phyloP scores from a whole-genome alignment of 2,888 invertebrate species.

The Myopa testacea region DNA sequence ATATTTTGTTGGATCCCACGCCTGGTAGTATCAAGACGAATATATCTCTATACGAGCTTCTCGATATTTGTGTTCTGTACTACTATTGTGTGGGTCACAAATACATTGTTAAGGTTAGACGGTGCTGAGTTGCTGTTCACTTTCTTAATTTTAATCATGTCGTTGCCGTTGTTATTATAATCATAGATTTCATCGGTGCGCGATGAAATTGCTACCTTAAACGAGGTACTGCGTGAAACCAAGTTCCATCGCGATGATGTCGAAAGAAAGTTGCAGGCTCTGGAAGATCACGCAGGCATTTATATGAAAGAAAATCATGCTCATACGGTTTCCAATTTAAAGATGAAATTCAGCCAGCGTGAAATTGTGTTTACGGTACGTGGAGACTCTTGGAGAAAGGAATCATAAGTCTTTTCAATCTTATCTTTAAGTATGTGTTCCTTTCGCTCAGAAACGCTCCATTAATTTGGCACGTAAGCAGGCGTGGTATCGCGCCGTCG shows the following conservation, averaged over 20 bases:
- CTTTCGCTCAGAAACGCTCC: constrained; percentile 65
- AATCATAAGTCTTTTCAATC: background rate
- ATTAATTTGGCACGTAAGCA: constrained; percentile 74
- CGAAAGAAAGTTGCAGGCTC: constrained; percentile 58
- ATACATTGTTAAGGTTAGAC: constrained; percentile 63
- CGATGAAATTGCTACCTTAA: constrained; percentile 66
- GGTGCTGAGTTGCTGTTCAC: background rate
- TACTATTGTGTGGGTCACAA: constrained; percentile 68
- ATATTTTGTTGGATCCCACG: constrained; percentile 47
- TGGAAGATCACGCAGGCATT: constrained; percentile 59
- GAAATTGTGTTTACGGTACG: constrained; percentile 66
- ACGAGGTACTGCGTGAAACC: constrained; percentile 65
- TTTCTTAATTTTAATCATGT: background rate
- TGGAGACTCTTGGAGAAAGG: background rate
- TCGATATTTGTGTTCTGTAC: constrained; percentile 64
- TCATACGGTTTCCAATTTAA: constrained; percentile 62
- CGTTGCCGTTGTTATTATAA: background rate
- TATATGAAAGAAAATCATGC: constrained; percentile 61
- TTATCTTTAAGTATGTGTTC: background rate
- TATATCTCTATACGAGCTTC: constrained; percentile 61
- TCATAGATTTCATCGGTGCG: constrained; percentile 62
- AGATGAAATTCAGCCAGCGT: constrained; percentile 63
- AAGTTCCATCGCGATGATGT: constrained; percentile 64
- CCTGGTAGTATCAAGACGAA: constrained; percentile 58
- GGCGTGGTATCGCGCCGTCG: constrained; percentile 75